A percentile compares a stretch with the other conserved stretches of the same genome.
Evolutionary conservation across 2,113 vertebrate genomes (phyloP).

Genomic region (Mus spicilegus): DNA sequence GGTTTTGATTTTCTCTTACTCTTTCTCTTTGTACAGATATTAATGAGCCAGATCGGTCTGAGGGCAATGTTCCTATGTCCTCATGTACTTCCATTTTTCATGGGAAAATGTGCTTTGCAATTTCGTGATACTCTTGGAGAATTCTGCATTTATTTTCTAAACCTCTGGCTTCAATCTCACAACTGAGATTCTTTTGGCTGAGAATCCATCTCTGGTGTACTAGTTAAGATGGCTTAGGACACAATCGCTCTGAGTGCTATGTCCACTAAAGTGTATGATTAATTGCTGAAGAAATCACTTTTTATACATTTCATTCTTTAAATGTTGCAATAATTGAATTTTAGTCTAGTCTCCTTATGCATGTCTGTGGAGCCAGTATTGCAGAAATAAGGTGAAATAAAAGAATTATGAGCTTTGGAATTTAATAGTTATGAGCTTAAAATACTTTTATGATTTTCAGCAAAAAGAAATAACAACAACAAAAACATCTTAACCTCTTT

Average conservation of each 20-base stretch:
- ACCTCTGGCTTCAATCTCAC: background rate
- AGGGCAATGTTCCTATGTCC: background rate
- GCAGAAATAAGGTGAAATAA: background rate
- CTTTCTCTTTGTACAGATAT: too few relatives aligned
- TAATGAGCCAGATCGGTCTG: background rate
- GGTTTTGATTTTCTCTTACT: background rate
- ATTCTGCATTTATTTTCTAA: background rate
- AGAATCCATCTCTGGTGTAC: background rate
- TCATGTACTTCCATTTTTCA: background rate
- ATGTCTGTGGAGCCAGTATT: background rate
- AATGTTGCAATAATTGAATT: background rate
- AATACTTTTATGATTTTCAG: background rate
- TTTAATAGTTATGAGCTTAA: background rate
- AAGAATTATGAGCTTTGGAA: background rate
- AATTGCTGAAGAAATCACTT: background rate
- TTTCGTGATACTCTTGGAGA: background rate
- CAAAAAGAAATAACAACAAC: background rate
- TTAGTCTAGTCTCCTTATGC: background rate
- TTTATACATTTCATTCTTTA: slow-evolving; percentile 31
- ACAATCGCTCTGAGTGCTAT: background rate
- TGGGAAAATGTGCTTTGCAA: background rate
- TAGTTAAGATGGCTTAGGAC: background rate
- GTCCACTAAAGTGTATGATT: background rate
- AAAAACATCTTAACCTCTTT: background rate
- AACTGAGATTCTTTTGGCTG: background rate